Evolutionary conservation across 2,113 vertebrate species (phyloP), one percentile per base, ranked within the genome.

Genomic region (Gnathonemus echidnorhynchus): DNA sequence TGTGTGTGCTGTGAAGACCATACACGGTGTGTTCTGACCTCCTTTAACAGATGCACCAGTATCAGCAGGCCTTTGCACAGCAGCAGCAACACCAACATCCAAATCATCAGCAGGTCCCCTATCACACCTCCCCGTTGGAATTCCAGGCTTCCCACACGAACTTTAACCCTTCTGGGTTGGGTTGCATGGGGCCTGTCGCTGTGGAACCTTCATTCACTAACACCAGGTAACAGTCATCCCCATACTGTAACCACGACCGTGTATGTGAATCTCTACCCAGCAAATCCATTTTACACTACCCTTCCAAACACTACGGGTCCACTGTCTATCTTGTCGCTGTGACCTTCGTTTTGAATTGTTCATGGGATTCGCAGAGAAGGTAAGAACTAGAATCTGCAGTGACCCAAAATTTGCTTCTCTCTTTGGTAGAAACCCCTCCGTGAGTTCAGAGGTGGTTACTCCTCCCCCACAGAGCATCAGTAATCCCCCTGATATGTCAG

Each of bases 401-500:
- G 70, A 89, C 88, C 46, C 19, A 27, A 24, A 89, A 45, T n/a
- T 21, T 89, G 39, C 7, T 8, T 0, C 70, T 90, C 50, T 88
- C 1, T 31, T 4, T 90, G 83, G 90, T 90, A 97, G 96, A 92
- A 95, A 95, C 92, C 91, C 94, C 11, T 90, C 96, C 90, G 91
- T 96, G 46, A 94, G 94, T 90, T 92, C 96, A 10, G 97, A 97
- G 31, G 90, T 94, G 2, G 21, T 95, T 91, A 89, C 90, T 88
- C 95, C 96, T 7, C 93, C 96, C 50, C 93, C 96, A 88, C 98
- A 97, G 92, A 95, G 89, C 84, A 89, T 95, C 93, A 98, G 74
- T 90, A 96, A 97, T 93, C 98, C 98, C 3, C 98, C 97, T n/a
- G 98, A 99, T 90, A 99, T 99, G 98, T 99, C 98, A 19, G 93